Conservation (phyloP, 37 sponge, comb jelly and placozoan species). For the Halichondria panicea region DNA sequence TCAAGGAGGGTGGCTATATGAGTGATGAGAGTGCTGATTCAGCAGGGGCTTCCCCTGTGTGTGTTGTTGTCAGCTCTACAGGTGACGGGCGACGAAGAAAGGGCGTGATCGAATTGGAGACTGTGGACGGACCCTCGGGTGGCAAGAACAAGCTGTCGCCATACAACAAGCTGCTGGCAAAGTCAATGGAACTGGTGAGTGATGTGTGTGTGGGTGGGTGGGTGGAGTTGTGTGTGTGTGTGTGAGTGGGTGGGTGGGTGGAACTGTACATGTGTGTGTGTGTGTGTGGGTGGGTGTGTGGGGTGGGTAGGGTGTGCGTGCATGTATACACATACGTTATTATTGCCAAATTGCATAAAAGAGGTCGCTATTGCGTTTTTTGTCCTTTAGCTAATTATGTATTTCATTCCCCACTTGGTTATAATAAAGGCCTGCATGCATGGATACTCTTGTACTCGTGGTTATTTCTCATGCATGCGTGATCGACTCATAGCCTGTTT, state of each 20-base stretch:
- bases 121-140: neutral
- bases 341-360: neutral
- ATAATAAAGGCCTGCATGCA: too few relatives aligned
- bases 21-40: neutral
- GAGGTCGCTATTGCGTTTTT: too few relatives aligned
- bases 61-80: slow-evolving; percentile 14
- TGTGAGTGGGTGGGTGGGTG: too few relatives aligned
- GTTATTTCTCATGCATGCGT: too few relatives aligned
- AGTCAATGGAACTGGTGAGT: slow-evolving; percentile 33
- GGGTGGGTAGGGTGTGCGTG: too few relatives aligned
- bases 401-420: too few relatives aligned
- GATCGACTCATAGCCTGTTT: too few relatives aligned
- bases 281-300: slow-evolving; percentile 28
- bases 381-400: too few relatives aligned
- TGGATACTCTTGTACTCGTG: too few relatives aligned
- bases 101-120: neutral
- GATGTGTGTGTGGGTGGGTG: neutral
- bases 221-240: slow-evolving; percentile 32
- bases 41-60: slow-evolving; percentile 14
- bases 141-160: neutral
- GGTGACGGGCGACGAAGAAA: neutral
- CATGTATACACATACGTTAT: slow-evolving; percentile 7
- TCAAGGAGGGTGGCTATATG: neutral
- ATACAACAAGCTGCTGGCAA: slow-evolving; percentile 17
- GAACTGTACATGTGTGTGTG: slow-evolving; percentile 14